Evolutionary conservation across 1,140 invertebrate genomes (phyloP), one percentile per base, ranked within the genome.

Genomic region (Zaprionus capensis): DNA sequence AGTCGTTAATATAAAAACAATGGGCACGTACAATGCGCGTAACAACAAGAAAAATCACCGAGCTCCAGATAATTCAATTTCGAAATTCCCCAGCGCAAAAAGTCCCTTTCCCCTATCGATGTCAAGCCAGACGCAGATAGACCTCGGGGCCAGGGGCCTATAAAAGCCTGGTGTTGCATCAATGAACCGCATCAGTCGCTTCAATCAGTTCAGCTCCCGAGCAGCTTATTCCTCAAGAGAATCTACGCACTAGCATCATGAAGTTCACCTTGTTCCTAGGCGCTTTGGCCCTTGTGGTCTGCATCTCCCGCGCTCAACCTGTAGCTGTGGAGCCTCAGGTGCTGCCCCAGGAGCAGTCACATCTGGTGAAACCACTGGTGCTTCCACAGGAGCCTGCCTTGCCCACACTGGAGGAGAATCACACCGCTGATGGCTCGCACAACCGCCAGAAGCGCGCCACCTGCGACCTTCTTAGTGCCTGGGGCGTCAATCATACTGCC

Each of bases 371-470:
- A 2, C 38, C 38, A 5, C 38, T 41, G 15, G 38, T 41, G 5
- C 38, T 41, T n/a, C 15, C 41, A 46, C 41, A 9, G n/a, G 41
- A 46, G 41, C 41, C 17, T 64, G 46, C 12, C 20, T 2, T 56
- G 14, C 11, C 26, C 24, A 11, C 28, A 7, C 22, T 63, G 2
- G 9, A 49, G 57, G 56, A 24, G 1, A 41, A 22, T 22, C 24
- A 46, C 5, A 24, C 51, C 11, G 1, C 14, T n/a, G 20, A 28
- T 5, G 67, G 57, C 20, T 17, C 12, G 4, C 78, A 77, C 56
- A 73, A 38, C 56, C 88, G 86, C 11, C 81, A 91, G n/a, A 91
- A 87, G 51, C 67, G 88, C 6, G 88, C 88, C 57, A 91, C 87
- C 44, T 91, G 87, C 11, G 87, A 91, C 59, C 58, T 91, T 11